Conservation (phyloP, 2,797 vertebrate species). For the Ispidina lecontei region DNA sequence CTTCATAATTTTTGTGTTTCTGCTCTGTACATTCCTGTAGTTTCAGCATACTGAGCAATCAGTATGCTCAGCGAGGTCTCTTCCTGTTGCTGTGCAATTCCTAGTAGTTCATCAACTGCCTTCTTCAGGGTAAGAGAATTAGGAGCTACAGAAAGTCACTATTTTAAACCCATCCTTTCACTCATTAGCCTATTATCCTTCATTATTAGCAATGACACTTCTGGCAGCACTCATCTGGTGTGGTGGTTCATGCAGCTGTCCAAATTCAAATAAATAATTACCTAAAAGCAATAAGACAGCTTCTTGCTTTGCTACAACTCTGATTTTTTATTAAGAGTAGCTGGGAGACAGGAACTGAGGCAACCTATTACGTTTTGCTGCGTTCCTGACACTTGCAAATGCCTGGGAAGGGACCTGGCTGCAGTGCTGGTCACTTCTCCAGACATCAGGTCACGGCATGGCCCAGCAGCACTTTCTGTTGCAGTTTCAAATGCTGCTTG, state of each 20-base stretch:
- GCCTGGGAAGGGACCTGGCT: not conserved
- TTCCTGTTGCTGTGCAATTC: not conserved
- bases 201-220: not conserved
- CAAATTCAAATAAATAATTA: not conserved
- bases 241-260: not conserved
- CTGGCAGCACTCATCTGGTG: not conserved
- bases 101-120: not conserved
- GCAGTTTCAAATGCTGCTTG: not conserved
- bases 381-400: rapidly evolving
- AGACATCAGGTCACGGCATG: not conserved
- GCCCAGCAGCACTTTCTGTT: rapidly evolving
- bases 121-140: not conserved
- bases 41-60: not conserved
- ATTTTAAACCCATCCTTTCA: not conserved
- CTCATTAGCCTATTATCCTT: not conserved
- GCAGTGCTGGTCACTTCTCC: not conserved
- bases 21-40: not conserved
- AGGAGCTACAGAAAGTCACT: not conserved
- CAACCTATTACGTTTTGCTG: not conserved
- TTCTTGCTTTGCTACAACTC: not conserved
- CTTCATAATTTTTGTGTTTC: not conserved
- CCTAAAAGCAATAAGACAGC: not conserved
- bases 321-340: not conserved
- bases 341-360: not conserved
- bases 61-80: not conserved